Percentiles rank a stretch among this genome's conserved stretches.
Evolutionary conservation across 2,888 invertebrate species (phyloP).

Genomic region (Didymodactylos carnosus): DNA sequence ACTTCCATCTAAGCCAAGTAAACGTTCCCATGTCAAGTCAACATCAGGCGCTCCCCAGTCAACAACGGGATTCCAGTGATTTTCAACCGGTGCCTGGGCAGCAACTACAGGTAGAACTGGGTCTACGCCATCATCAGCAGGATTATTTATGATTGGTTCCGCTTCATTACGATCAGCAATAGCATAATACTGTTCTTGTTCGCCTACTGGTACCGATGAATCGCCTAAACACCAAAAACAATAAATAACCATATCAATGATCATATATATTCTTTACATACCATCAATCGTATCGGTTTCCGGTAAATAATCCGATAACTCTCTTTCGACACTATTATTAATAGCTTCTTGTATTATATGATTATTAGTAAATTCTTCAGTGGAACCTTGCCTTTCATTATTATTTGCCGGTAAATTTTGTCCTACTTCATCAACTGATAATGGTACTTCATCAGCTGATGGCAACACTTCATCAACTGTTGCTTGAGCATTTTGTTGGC

Average conservation of each 20-base stretch:
- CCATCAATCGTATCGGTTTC: too few relatives aligned
- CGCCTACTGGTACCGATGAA: too few relatives aligned
- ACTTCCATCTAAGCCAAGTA: conserved; percentile 84
- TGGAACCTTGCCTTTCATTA: conserved; percentile 19
- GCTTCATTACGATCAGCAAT: conserved; percentile 16
- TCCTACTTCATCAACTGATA: conserved; percentile 21
- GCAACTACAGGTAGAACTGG: conserved; percentile 4
- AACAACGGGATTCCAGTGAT: conserved; percentile 84
- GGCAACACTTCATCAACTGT: conserved; percentile 17
- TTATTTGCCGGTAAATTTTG: conserved; percentile 20
- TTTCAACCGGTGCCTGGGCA: conserved; percentile 14
- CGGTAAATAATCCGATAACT: too few relatives aligned
- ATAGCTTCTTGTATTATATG: too few relatives aligned
- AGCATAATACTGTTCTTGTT: too few relatives aligned
- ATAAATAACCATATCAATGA: too few relatives aligned
- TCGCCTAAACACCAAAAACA: too few relatives aligned
- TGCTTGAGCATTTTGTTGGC: conserved; percentile 18
- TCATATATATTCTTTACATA: too few relatives aligned
- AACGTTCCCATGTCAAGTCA: conserved; percentile 68
- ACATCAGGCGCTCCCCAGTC: conserved; percentile 95
- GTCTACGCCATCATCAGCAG: conserved; percentile 30
- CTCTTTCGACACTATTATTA: too few relatives aligned
- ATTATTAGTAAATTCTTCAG: too few relatives aligned
- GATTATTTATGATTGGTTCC: conserved; percentile 19
- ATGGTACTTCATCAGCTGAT: conserved; percentile 16